Evolutionary conservation across 2,113 vertebrate genomes (phyloP).

Genomic region (Anoura caudifer): DNA sequence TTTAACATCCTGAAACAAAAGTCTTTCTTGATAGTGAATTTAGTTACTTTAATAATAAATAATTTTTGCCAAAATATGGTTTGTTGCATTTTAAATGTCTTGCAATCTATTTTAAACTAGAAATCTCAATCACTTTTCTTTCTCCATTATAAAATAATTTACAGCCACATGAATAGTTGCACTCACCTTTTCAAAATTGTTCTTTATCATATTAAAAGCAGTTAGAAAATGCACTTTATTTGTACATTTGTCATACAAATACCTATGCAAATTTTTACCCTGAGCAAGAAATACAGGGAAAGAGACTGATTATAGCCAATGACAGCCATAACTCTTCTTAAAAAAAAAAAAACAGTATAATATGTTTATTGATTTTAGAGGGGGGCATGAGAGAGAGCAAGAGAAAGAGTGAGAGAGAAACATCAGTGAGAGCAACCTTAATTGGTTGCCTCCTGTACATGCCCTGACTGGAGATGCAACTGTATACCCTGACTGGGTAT

Average conservation of each 20-base stretch:
- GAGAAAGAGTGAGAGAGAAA: too few species aligned
- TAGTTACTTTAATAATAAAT: conserved; percentile 35
- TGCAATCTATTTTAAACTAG: conserved; percentile 42
- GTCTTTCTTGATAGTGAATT: conserved; percentile 30
- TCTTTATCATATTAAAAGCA: conserved; percentile 36
- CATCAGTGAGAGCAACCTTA: too few species aligned
- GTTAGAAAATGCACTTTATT: conserved; percentile 25
- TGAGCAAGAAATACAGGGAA: neutral
- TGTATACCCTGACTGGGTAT: too few species aligned
- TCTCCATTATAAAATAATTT: conserved; percentile 27
- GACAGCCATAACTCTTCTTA: neutral
- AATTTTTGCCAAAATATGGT: neutral
- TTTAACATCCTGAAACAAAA: neutral
- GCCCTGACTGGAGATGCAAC: too few species aligned
- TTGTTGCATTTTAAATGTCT: conserved; percentile 37
- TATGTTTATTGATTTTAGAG: too few species aligned
- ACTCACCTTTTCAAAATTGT: conserved; percentile 2
- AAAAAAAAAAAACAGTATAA: too few species aligned
- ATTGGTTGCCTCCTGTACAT: too few species aligned
- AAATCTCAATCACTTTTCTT: conserved; percentile 34
- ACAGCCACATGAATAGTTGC: neutral
- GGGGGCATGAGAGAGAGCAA: too few species aligned
- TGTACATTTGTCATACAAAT: conserved; percentile 44
- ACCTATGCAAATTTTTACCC: neutral
- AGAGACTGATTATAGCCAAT: neutral